These are phyloP conservation scores for Mycteria americana DNA, from an alignment of 2,797 vertebrate genomes.

Conservation along the genomic window DNA sequence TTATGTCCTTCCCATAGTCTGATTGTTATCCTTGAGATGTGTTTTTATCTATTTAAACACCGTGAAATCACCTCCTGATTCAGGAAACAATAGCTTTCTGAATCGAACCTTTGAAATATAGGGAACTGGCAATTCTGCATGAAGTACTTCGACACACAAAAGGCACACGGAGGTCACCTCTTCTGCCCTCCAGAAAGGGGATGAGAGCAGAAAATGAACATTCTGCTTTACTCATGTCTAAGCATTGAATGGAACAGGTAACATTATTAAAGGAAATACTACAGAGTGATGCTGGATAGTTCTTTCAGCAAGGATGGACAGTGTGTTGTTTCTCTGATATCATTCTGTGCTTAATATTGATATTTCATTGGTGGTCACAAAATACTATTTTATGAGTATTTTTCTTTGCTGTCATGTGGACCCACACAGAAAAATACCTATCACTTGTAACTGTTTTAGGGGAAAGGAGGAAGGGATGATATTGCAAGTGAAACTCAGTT, in stretches of 20 bases:
- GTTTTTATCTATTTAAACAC: neutral
- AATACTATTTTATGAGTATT: neutral
- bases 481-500: neutral
- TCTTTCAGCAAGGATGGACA: neutral
- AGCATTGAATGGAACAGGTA: neutral
- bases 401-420: neutral
- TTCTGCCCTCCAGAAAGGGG: neutral
- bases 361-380: neutral
- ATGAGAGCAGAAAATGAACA: neutral
- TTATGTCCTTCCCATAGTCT: neutral
- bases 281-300: rapidly evolving
- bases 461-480: neutral
- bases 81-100: neutral
- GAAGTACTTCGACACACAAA: neutral
- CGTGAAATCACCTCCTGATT: neutral
- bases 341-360: neutral
- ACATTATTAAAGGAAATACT: neutral
- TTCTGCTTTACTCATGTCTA: neutral
- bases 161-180: neutral
- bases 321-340: neutral
- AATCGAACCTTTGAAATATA: neutral
- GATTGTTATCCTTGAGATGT: neutral
- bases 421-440: neutral
- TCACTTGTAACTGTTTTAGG: neutral
- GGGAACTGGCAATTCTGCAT: neutral